Conservation (phyloP, 2,888 invertebrate species). For the Lobophora halterata region DNA sequence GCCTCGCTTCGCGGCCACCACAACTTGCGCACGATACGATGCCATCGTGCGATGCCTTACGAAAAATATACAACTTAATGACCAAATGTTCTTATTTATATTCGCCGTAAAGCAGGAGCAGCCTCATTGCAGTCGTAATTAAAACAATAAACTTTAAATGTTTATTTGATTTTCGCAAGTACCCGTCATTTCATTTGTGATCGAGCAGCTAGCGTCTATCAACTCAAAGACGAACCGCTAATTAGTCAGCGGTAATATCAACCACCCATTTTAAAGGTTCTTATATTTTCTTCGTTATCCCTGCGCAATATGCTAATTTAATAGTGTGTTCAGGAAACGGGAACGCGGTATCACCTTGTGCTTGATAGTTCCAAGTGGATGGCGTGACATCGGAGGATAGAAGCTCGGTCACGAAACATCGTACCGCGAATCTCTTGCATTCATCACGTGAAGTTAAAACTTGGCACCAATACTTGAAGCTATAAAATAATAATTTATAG, state of each 20-base stretch:
- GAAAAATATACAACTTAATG: constrained; percentile 29
- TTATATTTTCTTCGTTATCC: constrained; percentile 24
- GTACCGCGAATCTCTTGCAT: constrained; percentile 21
- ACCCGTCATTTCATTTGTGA: constrained; percentile 16
- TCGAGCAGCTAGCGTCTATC: constrained; percentile 12
- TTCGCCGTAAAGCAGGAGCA: neutral
- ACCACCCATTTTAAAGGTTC: constrained; percentile 22
- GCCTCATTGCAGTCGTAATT: constrained; percentile 5
- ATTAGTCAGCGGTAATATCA: constrained; percentile 28
- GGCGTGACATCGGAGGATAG: constrained; percentile 62
- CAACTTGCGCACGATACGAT: constrained; percentile 32
- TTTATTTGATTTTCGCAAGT: constrained; percentile 18
- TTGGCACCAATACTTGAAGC: constrained; percentile 19
- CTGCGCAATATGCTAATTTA: constrained; percentile 30
- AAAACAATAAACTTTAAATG: constrained; percentile 5
- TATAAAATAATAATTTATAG: constrained; percentile 3
- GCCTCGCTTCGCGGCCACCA: constrained; percentile 32
- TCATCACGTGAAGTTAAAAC: constrained; percentile 30
- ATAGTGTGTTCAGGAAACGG: constrained; percentile 53
- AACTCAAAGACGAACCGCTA: constrained; percentile 24
- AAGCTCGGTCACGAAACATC: constrained; percentile 66
- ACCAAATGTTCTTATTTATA: constrained; percentile 14
- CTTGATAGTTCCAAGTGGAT: constrained; percentile 61
- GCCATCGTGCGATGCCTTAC: constrained; percentile 25
- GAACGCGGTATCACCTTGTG: constrained; percentile 67